A percentile compares a stretch with the other conserved stretches of the same genome.
Conservation (phyloP, 1,140 invertebrate genomes). For the Onthophagus taurus region DNA sequence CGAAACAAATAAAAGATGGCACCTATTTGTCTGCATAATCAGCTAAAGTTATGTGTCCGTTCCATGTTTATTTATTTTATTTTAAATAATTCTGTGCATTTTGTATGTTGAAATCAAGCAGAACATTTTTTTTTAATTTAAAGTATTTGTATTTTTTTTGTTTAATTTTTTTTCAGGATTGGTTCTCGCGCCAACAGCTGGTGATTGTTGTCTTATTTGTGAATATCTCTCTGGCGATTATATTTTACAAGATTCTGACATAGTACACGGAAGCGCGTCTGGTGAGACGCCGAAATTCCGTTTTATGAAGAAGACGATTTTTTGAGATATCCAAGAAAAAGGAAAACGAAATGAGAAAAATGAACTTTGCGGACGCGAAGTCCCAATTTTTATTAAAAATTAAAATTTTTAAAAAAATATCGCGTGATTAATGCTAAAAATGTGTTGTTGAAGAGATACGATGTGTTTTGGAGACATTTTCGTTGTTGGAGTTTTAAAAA, state of each 20-base stretch:
- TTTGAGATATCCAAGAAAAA: conserved; percentile 3
- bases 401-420: conserved; percentile 6
- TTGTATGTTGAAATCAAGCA: too few species aligned
- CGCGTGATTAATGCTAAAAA: conserved; percentile 18
- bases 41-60: too few species aligned
- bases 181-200: conserved; percentile 93
- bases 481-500: conserved; percentile 28
- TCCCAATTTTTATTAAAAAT: conserved; percentile 10
- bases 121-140: too few species aligned
- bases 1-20: too few species aligned
- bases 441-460: conserved; percentile 22
- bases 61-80: too few species aligned
- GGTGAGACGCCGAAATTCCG: conserved; percentile 19
- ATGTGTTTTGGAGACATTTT: conserved; percentile 29
- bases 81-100: too few species aligned
- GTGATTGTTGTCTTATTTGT: conserved; percentile 91
- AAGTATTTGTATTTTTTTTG: too few species aligned
- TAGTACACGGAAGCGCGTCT: conserved; percentile 46
- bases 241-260: conserved; percentile 95
- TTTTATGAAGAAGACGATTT: conserved; percentile 3
- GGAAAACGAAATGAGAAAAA: conserved; percentile 2
- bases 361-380: conserved; percentile 9
- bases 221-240: conserved; percentile 91
- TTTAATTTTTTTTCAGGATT: conserved; percentile 88
- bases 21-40: too few species aligned